Percentiles rank a stretch among this genome's conserved stretches.
Evolutionary conservation across 2,888 invertebrate genomes (phyloP).

Genomic region (Emmelina monodactyla): DNA sequence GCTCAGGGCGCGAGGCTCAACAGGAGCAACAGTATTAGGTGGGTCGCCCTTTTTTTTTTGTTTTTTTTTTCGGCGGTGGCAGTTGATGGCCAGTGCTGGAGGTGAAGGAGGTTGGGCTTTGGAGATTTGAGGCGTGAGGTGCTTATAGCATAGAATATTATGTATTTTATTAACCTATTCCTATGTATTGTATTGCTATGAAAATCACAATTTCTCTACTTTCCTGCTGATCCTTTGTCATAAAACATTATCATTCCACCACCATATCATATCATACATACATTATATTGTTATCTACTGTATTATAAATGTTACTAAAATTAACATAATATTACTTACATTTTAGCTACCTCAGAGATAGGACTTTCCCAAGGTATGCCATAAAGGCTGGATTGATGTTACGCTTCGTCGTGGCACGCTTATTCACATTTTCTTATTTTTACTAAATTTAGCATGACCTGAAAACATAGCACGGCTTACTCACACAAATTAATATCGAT

Average conservation of each 20-base stretch:
- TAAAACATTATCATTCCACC: too few relatives aligned
- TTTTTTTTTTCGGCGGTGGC: not conserved
- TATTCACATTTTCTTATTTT: constrained; percentile 20
- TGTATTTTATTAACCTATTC: too few relatives aligned
- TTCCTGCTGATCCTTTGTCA: too few relatives aligned
- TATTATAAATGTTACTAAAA: too few relatives aligned
- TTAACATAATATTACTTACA: too few relatives aligned
- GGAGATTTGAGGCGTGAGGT: too few relatives aligned
- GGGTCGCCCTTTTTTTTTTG: constrained; percentile 25
- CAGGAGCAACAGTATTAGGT: constrained; percentile 94
- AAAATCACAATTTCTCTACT: too few relatives aligned
- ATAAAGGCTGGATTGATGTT: constrained; percentile 36
- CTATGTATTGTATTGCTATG: too few relatives aligned
- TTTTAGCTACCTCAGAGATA: constrained; percentile 88
- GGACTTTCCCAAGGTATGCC: constrained; percentile 91
- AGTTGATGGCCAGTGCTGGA: not conserved
- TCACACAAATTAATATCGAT: not conserved
- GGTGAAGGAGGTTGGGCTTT: too few relatives aligned
- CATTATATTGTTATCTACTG: too few relatives aligned
- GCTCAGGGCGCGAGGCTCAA: constrained; percentile 74
- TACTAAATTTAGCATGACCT: constrained; percentile 39
- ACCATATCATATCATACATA: too few relatives aligned
- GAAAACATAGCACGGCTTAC: constrained; percentile 48
- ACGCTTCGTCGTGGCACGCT: constrained; percentile 60
- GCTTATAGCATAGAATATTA: too few relatives aligned